Conservation (phyloP, 2,797 vertebrate species). For the Coregonus ussuriensis region DNA sequence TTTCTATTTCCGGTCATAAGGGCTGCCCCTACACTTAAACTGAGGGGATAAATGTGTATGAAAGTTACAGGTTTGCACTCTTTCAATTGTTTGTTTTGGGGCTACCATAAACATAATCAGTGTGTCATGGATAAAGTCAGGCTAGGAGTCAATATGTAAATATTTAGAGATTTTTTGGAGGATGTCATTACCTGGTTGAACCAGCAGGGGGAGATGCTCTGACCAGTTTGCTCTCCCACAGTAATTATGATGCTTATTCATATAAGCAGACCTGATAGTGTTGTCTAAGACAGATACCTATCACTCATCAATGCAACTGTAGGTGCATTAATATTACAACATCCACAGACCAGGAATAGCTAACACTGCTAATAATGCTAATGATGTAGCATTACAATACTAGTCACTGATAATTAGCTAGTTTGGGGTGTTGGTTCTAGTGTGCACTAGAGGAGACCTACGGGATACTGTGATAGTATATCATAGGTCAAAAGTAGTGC, state of each 20-base stretch:
- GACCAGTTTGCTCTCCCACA: constrained; percentile 34
- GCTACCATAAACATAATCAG: neutral
- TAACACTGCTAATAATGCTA: neutral
- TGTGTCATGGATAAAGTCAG: too few relatives aligned
- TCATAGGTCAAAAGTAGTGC: too few relatives aligned
- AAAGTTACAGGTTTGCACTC: too few relatives aligned
- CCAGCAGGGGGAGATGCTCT: constrained; percentile 53
- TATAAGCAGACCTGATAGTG: constrained; percentile 16
- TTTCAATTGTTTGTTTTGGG: neutral
- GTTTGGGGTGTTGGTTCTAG: neutral
- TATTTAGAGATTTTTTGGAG: too few relatives aligned
- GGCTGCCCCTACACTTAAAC: too few relatives aligned
- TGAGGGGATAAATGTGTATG: too few relatives aligned
- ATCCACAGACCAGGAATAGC: too few relatives aligned
- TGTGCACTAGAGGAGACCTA: neutral
- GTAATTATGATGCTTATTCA: constrained; percentile 52
- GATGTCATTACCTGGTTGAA: neutral
- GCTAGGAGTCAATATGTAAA: too few relatives aligned
- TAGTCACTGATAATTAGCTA: neutral
- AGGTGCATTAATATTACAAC: too few relatives aligned
- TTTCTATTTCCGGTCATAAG: neutral
- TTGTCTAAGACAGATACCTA: too few relatives aligned
- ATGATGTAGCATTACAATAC: neutral
- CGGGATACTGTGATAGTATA: too few relatives aligned
- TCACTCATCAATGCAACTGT: too few relatives aligned